phyloP scores from a whole-genome alignment of 2,888 invertebrate species.

The Psococerastis gibbosa region DNA sequence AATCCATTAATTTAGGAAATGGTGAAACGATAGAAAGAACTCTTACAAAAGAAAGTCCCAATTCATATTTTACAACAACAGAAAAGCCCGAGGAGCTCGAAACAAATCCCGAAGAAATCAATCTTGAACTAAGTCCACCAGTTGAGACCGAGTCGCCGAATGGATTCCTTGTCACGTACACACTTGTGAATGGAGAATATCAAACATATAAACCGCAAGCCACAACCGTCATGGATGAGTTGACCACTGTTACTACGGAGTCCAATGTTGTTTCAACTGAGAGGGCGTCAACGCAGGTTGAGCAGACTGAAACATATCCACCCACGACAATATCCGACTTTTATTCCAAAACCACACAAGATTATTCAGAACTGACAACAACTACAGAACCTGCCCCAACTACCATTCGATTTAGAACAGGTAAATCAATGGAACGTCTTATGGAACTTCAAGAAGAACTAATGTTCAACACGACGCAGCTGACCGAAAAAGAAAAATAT shows the following conservation, averaged over 20 bases:
- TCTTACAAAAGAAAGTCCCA: slow-evolving; percentile 10
- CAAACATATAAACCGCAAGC: background rate
- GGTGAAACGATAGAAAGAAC: slow-evolving; percentile 16
- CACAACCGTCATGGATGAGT: background rate
- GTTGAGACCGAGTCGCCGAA: background rate
- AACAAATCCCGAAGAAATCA: slow-evolving; percentile 11
- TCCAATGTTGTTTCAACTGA: background rate
- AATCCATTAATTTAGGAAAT: slow-evolving; percentile 14
- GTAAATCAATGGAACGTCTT: background rate
- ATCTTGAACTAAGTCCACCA: slow-evolving; percentile 5
- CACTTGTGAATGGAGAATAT: background rate
- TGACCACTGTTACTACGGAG: background rate
- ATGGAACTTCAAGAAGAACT: slow-evolving; percentile 5
- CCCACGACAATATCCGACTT: background rate
- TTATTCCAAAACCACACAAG: background rate
- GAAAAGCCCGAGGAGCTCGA: background rate
- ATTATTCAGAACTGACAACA: slow-evolving; percentile 8
- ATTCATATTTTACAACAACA: slow-evolving; percentile 5
- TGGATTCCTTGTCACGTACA: slow-evolving; percentile 4
- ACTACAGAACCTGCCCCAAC: slow-evolving; percentile 7
- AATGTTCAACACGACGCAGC: slow-evolving; percentile 6
- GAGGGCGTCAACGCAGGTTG: background rate
- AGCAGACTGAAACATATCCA: background rate
- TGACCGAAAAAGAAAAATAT: slow-evolving; percentile 43
- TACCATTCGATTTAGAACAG: background rate